Evolutionary conservation across 2,113 vertebrate species (phyloP).

Genomic region (Callospermophilus lateralis): DNA sequence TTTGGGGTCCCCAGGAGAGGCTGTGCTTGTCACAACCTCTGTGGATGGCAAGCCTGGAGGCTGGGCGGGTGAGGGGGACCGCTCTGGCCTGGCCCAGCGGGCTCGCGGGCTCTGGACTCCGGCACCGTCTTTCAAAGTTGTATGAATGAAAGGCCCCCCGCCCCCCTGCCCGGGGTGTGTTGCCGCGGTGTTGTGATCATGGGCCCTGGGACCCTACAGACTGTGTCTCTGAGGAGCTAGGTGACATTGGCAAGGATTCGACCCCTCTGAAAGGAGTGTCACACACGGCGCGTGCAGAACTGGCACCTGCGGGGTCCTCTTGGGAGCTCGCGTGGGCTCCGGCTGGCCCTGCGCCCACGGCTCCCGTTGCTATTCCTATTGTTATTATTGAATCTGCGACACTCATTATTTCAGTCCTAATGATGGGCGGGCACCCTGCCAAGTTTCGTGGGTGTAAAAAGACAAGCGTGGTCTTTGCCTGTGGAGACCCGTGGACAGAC

Average conservation of each 20-base stretch:
- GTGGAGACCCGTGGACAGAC: neutral
- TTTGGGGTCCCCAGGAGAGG: neutral
- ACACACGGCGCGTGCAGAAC: rapidly evolving
- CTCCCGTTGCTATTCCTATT: neutral
- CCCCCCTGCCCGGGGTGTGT: neutral
- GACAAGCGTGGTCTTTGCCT: neutral
- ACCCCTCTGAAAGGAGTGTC: neutral
- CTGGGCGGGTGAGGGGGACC: neutral
- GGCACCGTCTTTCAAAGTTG: neutral
- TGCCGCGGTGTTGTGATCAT: neutral
- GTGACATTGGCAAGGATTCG: neutral
- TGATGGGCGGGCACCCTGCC: neutral
- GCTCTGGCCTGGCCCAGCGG: rapidly evolving
- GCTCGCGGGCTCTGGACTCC: rapidly evolving
- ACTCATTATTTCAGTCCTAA: neutral
- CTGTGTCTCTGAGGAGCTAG: neutral
- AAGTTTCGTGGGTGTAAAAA: neutral
- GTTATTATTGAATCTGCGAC: neutral
- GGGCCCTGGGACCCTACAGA: neutral
- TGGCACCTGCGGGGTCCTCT: neutral
- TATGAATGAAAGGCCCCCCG: rapidly evolving
- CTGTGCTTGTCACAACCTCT: rapidly evolving
- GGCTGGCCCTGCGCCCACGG: neutral
- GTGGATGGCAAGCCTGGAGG: too few species aligned
- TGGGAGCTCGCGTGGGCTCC: neutral